Percentiles rank a stretch among this genome's conserved stretches.
phyloP scores from a whole-genome alignment of 2,888 invertebrate genomes.

The Campopleginae sp. region DNA sequence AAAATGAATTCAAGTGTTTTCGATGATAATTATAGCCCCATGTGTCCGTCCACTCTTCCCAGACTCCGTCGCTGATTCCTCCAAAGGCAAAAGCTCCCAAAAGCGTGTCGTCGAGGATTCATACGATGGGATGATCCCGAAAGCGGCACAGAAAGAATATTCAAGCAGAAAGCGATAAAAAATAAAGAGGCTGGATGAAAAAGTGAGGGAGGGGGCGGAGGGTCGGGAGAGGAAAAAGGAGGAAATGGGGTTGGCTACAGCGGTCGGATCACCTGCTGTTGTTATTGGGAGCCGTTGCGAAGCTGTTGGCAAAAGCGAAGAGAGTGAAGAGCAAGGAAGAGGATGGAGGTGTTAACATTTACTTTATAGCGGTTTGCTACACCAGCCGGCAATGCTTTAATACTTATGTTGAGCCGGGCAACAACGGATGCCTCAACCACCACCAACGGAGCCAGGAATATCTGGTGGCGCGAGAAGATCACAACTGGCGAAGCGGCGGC shows the following conservation, averaged over 20 bases:
- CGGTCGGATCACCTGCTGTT: slow-evolving; percentile 8
- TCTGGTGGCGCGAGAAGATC: slow-evolving; percentile 26
- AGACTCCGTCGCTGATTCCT: background rate
- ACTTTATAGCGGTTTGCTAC: slow-evolving; percentile 76
- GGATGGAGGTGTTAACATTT: slow-evolving; percentile 78
- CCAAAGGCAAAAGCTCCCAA: background rate
- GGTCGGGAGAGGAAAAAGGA: background rate
- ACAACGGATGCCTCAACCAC: slow-evolving; percentile 43
- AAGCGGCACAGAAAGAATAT: background rate
- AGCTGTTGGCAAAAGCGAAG: slow-evolving; percentile 33
- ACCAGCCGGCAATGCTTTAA: slow-evolving; percentile 75
- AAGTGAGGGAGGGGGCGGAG: background rate
- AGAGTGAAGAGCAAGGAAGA: slow-evolving; percentile 62
- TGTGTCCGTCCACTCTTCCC: background rate
- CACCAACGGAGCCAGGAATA: slow-evolving; percentile 23
- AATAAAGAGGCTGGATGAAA: slow-evolving; percentile 19
- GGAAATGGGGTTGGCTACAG: background rate
- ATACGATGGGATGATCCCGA: background rate
- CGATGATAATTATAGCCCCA: background rate
- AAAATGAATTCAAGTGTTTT: background rate
- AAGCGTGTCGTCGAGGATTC: background rate
- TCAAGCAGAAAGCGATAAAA: background rate
- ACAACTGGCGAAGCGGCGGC: slow-evolving; percentile 15
- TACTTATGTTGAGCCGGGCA: slow-evolving; percentile 72
- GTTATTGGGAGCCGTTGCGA: slow-evolving; percentile 38